These are phyloP conservation scores for Australoheros facetus DNA, from an alignment of 2,797 vertebrate species.

Conservation along the genomic window DNA sequence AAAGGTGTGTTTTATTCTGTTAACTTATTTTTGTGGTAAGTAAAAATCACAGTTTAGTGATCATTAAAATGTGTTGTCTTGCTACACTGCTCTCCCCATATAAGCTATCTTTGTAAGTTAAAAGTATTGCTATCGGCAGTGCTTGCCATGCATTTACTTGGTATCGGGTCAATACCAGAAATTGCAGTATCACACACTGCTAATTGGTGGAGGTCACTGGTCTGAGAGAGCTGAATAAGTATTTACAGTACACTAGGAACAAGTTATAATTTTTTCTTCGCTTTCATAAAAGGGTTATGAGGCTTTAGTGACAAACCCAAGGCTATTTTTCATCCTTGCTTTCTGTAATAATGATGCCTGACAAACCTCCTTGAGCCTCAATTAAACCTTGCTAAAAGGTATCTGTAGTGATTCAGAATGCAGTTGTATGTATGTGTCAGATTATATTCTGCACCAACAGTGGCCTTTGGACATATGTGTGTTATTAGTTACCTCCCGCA, in stretches of 20 bases:
- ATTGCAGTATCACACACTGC: too few relatives aligned
- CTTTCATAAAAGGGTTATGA: neutral
- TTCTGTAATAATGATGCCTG: neutral
- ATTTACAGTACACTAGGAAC: neutral
- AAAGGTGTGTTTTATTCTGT: too few relatives aligned
- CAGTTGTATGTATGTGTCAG: slow-evolving; percentile 15
- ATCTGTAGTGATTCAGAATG: slow-evolving; percentile 32
- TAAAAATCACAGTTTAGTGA: too few relatives aligned
- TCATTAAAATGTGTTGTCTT: too few relatives aligned
- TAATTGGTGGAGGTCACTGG: neutral
- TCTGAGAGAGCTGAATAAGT: neutral
- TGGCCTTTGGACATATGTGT: slow-evolving; percentile 17
- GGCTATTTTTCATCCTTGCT: neutral
- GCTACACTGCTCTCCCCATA: too few relatives aligned
- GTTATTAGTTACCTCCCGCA: neutral
- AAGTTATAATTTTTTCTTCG: neutral
- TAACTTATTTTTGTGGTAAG: too few relatives aligned
- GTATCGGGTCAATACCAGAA: too few relatives aligned
- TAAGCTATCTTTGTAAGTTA: too few relatives aligned
- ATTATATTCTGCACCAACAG: slow-evolving; percentile 28
- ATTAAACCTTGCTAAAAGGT: slow-evolving; percentile 25
- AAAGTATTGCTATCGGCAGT: too few relatives aligned
- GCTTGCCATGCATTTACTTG: too few relatives aligned
- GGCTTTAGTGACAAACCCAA: neutral
- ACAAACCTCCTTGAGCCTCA: slow-evolving; percentile 2